phyloP scores from a whole-genome alignment of 2,888 invertebrate genomes.

The Tinea semifulvella region DNA sequence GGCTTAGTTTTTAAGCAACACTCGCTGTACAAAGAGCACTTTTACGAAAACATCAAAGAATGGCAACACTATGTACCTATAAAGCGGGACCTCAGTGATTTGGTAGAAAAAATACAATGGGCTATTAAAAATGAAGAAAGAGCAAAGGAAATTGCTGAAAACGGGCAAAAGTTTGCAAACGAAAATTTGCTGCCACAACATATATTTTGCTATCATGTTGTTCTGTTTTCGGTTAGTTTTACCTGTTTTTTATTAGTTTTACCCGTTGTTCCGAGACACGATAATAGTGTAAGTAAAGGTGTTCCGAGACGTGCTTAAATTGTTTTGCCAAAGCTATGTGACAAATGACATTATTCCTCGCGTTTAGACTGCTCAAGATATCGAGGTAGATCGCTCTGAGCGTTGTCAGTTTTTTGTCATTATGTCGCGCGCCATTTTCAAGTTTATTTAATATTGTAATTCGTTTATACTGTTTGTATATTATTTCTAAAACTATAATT shows the following conservation, averaged over 20 bases:
- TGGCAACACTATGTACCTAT: constrained; percentile 87
- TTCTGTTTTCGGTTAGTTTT: constrained; percentile 45
- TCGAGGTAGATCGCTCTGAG: too few species aligned
- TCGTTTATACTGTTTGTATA: too few species aligned
- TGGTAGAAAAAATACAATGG: constrained; percentile 82
- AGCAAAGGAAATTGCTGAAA: constrained; percentile 71
- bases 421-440: too few species aligned
- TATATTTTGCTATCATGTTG: constrained; percentile 88
- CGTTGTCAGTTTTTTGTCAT: too few species aligned
- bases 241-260: background rate
- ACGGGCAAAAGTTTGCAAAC: constrained; percentile 76
- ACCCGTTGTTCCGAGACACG: too few species aligned
- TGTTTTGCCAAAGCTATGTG: too few species aligned
- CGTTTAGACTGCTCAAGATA: too few species aligned
- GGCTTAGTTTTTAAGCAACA: constrained; percentile 91
- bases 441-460: too few species aligned
- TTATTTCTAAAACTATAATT: too few species aligned
- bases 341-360: too few species aligned
- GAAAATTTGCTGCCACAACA: constrained; percentile 83
- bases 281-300: too few species aligned
- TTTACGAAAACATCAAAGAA: constrained; percentile 80
- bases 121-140: constrained; percentile 75
- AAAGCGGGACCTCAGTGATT: constrained; percentile 79
- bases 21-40: constrained; percentile 95
- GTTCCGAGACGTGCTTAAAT: too few species aligned